Percentiles rank a stretch among this genome's conserved stretches.
Conservation (phyloP, 2,113 vertebrate genomes). For the Harpagus bidentatus region DNA sequence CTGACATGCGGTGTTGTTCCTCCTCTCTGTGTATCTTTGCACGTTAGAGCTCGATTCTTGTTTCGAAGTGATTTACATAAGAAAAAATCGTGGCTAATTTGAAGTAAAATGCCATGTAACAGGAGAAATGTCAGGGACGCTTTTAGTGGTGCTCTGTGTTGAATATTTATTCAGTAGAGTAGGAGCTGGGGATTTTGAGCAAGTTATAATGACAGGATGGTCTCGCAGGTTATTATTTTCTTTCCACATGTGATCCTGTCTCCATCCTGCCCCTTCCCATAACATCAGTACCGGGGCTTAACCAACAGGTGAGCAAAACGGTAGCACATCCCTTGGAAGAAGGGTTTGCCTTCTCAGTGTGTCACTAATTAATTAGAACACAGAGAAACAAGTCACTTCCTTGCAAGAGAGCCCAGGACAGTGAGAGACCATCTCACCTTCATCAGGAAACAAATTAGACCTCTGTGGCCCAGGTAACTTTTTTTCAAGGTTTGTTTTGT, state of each 20-base stretch:
- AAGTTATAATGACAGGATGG: neutral
- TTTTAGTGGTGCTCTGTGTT: neutral
- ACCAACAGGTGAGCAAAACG: neutral
- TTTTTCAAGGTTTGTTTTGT: neutral
- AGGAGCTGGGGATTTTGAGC: neutral
- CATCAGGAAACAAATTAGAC: constrained; percentile 30
- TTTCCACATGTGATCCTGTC: neutral
- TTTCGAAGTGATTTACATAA: neutral
- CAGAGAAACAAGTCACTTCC: constrained; percentile 27
- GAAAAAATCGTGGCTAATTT: neutral
- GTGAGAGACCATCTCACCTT: neutral
- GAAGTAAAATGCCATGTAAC: neutral
- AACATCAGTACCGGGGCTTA: neutral
- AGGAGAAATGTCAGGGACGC: neutral
- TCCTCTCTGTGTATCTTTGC: neutral
- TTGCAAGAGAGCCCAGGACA: constrained; percentile 1
- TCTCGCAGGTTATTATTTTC: neutral
- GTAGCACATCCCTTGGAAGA: neutral
- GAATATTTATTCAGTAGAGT: neutral
- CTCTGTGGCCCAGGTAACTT: neutral
- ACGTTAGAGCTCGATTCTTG: neutral
- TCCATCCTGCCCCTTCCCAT: neutral
- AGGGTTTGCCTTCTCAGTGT: neutral
- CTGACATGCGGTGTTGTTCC: neutral
- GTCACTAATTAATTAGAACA: neutral